These are phyloP conservation scores for Montipora capricornis DNA, from an alignment of 64 coral and sea anemone species.

Conservation along the genomic window DNA sequence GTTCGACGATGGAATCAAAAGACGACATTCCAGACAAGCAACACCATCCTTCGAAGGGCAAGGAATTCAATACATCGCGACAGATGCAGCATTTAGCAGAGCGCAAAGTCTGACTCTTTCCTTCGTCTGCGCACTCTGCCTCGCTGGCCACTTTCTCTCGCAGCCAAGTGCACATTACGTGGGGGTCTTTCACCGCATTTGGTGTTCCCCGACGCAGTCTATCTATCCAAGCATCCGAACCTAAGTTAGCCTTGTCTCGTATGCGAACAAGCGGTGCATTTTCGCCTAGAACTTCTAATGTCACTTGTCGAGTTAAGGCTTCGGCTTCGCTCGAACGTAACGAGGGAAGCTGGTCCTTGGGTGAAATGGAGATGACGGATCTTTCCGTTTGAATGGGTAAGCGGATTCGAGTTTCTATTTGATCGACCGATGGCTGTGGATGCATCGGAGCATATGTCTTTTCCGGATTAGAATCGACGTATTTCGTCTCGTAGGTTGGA, in stretches of 20 bases:
- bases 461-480: too few species aligned
- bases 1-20: not conserved
- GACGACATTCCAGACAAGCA: not conserved
- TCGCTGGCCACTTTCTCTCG: not conserved
- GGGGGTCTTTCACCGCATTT: not conserved
- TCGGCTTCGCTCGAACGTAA: not conserved
- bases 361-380: not conserved
- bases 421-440: too few species aligned
- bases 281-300: not conserved
- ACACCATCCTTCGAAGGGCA: not conserved
- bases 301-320: not conserved
- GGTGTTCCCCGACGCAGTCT: not conserved
- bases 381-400: not conserved
- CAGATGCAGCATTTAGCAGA: not conserved
- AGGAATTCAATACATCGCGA: not conserved
- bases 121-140: not conserved
- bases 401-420: too few species aligned
- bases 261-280: not conserved
- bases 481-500: too few species aligned
- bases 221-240: not conserved
- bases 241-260: not conserved
- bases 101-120: not conserved
- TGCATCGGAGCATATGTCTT: too few species aligned
- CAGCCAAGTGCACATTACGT: not conserved
- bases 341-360: not conserved